Base-by-base conservation (phyloP, 2,113 vertebrate species). In the Taxidea taxus region DNA sequence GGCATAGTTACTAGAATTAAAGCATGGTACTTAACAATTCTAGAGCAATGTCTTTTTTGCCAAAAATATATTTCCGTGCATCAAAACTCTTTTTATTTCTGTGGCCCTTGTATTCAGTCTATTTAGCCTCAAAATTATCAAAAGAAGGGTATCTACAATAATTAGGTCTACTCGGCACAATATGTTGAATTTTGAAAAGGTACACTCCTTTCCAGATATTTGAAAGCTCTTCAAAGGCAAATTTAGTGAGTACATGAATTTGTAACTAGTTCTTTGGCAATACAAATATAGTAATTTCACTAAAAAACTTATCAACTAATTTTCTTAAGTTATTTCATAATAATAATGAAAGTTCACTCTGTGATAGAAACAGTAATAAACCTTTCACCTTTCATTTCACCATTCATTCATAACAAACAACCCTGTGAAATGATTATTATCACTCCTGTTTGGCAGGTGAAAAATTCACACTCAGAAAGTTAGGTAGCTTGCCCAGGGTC, bases 161-260 rank as follows among this genome's bases (percentile, higher is more conserved):
- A 64, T 89, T 96, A 49, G 37, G 18, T 80, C 44, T 90, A 49
- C 64, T 93, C 29, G 51, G 62, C 39, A 49, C 10, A 77, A 14
- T 96, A 82, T 49, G 39, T 75, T 95, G 74, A 90, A 86, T 95
- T 97, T 70, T 95, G 64, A 66, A 90, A 93, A 91, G 31, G 37
- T 74, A 54, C 14, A 87, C 5, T 72, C 25, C 44, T 90, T 90
- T 81, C 23, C 37, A 58, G 16, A 42, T 58, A 87, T 47, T 68
- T 82, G 62, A 81, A 68, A 81, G 9, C 62, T 87, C 56, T 68
- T 60, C 29, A 95, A 68, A 87, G 51, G 47, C 85, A 72, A 85
- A 92, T 62, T 84, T 84, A 72, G 31, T 85, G 42, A 85, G 37
- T 84, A 21, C 7, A 25, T 88, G 42, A 85, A 84, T 37, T 72